A percentile compares a stretch with the other conserved stretches of the same genome.
Conservation (phyloP, 2,113 vertebrate species). For the Osmerus eperlanus region DNA sequence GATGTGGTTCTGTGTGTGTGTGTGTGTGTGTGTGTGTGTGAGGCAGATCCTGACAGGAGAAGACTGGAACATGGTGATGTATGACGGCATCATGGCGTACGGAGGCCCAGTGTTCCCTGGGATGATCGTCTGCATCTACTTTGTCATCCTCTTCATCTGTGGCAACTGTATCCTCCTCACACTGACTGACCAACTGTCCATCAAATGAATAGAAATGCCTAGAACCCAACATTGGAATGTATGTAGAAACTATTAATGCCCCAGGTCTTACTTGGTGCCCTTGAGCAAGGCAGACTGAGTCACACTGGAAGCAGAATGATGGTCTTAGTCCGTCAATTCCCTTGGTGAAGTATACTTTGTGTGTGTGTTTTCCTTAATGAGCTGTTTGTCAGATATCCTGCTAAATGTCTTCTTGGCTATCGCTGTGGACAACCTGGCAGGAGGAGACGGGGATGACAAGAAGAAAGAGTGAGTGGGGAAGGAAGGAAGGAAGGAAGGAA, state of each 20-base stretch:
- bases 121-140: conserved; percentile 92
- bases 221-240: neutral
- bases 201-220: neutral
- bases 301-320: too few relatives aligned
- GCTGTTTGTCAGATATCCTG: conserved; percentile 44
- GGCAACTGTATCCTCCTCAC: conserved; percentile 87
- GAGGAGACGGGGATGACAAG: conserved; percentile 32
- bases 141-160: conserved; percentile 94
- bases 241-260: too few relatives aligned
- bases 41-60: conserved; percentile 88
- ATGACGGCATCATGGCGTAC: conserved; percentile 93
- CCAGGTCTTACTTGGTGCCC: too few relatives aligned
- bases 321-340: too few relatives aligned
- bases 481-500: conserved; percentile 28
- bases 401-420: conserved; percentile 59
- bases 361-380: conserved; percentile 22
- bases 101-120: conserved; percentile 88
- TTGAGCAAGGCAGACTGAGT: too few relatives aligned
- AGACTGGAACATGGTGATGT: conserved; percentile 96
- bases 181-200: neutral
- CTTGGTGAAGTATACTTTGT: neutral
- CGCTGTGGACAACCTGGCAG: conserved; percentile 56
- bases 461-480: conserved; percentile 41
- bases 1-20: neutral
- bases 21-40: neutral